Evolutionary conservation across 1,140 invertebrate species (phyloP).

Genomic region (Orussus abietinus): DNA sequence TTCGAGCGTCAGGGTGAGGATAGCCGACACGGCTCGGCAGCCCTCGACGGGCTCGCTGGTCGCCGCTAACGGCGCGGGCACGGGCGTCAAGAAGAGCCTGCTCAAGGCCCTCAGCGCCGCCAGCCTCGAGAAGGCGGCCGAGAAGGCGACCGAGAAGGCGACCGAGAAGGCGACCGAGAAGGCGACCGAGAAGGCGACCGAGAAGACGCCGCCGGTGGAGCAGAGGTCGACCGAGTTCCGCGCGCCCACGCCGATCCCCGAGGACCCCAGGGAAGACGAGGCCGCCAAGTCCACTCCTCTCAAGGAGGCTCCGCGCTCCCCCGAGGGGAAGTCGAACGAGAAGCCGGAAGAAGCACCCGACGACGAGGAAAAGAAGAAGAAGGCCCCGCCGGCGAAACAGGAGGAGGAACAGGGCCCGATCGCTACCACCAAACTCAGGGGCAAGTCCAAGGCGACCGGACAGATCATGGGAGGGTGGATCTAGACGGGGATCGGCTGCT

Average conservation of each 20-base stretch:
- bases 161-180: slow-evolving; percentile 16
- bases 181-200: slow-evolving; percentile 14
- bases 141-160: not conserved
- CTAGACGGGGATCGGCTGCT: no score
- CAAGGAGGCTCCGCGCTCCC: slow-evolving; percentile 7
- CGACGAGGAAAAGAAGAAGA: slow-evolving; percentile 9
- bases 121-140: slow-evolving; percentile 22
- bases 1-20: slow-evolving; percentile 25
- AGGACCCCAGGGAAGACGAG: slow-evolving; percentile 33
- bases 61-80: not conserved
- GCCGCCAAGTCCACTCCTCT: slow-evolving; percentile 4
- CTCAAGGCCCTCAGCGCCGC: slow-evolving; percentile 26
- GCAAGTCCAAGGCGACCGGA: slow-evolving; percentile 65
- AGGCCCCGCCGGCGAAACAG: slow-evolving; percentile 5
- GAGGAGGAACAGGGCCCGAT: slow-evolving; percentile 16
- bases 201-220: slow-evolving; percentile 22
- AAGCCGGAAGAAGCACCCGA: slow-evolving; percentile 10
- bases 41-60: not conserved
- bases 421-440: slow-evolving; percentile 52
- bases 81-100: slow-evolving; percentile 23
- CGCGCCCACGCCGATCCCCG: slow-evolving; percentile 42
- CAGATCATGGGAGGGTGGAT: slow-evolving; percentile 66
- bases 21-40: slow-evolving; percentile 14
- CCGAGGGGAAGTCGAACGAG: slow-evolving; percentile 12
- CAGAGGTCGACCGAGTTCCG: slow-evolving; percentile 20